Conservation (phyloP, 2,797 vertebrate species). For the Brachyrhaphis roseni region DNA sequence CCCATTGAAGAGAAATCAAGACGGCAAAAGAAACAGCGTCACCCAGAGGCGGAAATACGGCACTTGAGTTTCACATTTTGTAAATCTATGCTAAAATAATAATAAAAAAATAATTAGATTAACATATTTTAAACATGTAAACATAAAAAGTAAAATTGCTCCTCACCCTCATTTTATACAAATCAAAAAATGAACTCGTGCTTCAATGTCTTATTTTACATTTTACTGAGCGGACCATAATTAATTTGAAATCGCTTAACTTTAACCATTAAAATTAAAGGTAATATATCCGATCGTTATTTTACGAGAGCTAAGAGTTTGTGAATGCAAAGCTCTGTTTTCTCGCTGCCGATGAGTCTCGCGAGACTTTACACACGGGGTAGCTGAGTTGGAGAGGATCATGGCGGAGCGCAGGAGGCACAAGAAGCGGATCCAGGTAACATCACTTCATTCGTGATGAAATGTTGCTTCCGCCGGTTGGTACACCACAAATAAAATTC, state of each 20-base stretch:
- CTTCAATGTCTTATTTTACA: background rate
- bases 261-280: background rate
- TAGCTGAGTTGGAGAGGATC: conserved; percentile 88
- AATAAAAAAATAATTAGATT: background rate
- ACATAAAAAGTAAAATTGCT: background rate
- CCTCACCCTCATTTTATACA: background rate
- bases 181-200: background rate
- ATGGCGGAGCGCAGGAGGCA: conserved; percentile 98
- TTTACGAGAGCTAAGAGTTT: background rate
- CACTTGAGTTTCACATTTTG: background rate
- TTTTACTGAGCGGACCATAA: too few relatives aligned
- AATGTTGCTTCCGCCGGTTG: fast-evolving
- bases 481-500: fast-evolving
- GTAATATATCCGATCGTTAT: background rate
- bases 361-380: conserved; percentile 68
- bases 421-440: conserved; percentile 98
- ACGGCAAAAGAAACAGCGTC: background rate
- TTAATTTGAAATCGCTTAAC: background rate
- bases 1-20: background rate
- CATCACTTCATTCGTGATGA: conserved; percentile 11
- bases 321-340: background rate
- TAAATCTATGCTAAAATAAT: background rate
- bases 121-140: background rate
- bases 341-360: conserved; percentile 29
- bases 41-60: background rate